Evolutionary conservation across 2,113 vertebrate species (phyloP), one percentile per base, ranked within the genome.

Genomic region (Ammodytes marinus): DNA sequence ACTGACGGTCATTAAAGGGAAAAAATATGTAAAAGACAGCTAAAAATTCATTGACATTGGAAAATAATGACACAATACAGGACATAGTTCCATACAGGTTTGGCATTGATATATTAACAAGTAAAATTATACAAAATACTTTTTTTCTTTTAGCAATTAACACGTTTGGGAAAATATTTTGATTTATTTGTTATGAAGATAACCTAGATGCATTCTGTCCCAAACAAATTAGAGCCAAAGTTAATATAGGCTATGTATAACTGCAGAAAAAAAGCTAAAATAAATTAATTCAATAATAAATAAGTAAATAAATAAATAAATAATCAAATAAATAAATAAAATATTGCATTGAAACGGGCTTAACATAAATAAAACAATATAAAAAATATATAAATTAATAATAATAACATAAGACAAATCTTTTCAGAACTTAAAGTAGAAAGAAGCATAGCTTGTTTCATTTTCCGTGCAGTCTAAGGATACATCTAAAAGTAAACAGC

Each of bases 41-140:
- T 90, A 92, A 80, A 87, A 91, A 88, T 84, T 75, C 76, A 89
- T 80, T 80, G 87, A 94, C 89, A 89, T 85, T 17, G 58, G 68
- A 91, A 93, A 93, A 91, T 80, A 92, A 93, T 84, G 49, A 88
- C 91, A 92, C 88, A 83, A 90, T 93, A 93, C 91, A 91, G 85
- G 90, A 95, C 90, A 88, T 89, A 89, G 67, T 88, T 93, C 85
- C 77, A 80, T 92, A 95, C 90, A 93, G 87, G 91, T 91, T 27
- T 88, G 88, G 91, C 85, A 93, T 27, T 27, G 27, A 27, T 89
- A 92, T 93, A 94, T 90, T 92, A 88, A 94, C 88, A 93, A 88
- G 86, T 92, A 76, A 93, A 95, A 95, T 94, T 92, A 95, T 94
- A 93, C 87, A 94, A 95, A 95, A 94, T 91, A 92, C 83, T 88